Evolutionary conservation across 1,140 invertebrate genomes (phyloP).

Genomic region (Ostrea denselamellosa): DNA sequence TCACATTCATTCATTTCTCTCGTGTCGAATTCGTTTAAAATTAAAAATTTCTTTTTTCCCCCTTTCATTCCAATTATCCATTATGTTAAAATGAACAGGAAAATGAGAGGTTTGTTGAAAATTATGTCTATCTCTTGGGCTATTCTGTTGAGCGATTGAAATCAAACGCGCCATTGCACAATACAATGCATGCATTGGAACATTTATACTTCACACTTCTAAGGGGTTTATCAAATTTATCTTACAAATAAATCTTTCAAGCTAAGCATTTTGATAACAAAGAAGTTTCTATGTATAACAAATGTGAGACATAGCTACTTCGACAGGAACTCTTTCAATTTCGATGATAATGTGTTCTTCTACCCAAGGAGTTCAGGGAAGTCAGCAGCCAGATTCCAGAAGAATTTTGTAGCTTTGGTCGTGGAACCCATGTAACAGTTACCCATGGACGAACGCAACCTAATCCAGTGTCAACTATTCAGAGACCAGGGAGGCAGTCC

Average conservation of each 20-base stretch:
- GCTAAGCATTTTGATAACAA: conserved; percentile 26
- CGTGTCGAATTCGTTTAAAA: conserved; percentile 33
- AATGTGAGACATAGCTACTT: neutral
- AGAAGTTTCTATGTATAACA: conserved; percentile 14
- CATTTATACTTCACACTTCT: conserved; percentile 36
- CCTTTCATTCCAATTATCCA: conserved; percentile 22
- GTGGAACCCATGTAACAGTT: neutral
- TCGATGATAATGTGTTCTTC: conserved; percentile 11
- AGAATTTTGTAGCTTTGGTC: neutral
- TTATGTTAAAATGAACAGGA: neutral
- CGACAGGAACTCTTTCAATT: neutral
- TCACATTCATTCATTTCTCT: neutral
- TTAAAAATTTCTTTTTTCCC: conserved; percentile 12
- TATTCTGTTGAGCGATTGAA: conserved; percentile 22
- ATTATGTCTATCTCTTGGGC: conserved; percentile 9
- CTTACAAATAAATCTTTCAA: conserved; percentile 22
- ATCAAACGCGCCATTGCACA: conserved; percentile 31
- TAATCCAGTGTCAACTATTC: neutral
- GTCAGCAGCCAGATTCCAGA: neutral
- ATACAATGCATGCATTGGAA: conserved; percentile 12
- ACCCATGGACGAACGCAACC: conserved; percentile 17
- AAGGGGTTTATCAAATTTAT: conserved; percentile 26
- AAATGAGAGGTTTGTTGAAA: conserved; percentile 28
- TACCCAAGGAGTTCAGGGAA: neutral
- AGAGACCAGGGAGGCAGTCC: neutral